Evolutionary conservation across 1,140 invertebrate species (phyloP).

Genomic region (Drosophila lacertosa): DNA sequence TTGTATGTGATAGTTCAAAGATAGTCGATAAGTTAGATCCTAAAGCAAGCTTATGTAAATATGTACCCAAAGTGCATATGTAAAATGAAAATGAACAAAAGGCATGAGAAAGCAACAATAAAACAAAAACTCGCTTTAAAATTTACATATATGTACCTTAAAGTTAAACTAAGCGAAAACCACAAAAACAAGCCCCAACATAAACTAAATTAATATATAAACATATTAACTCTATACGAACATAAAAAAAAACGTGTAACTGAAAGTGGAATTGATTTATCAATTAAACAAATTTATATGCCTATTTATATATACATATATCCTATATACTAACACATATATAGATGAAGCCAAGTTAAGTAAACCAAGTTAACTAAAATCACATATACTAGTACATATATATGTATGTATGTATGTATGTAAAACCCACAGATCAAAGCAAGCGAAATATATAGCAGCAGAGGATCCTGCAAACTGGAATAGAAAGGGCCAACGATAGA

Average conservation of each 20-base stretch:
- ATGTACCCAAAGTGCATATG: slow-evolving; percentile 18
- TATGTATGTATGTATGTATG: not conserved
- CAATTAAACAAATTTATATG: slow-evolving; percentile 18
- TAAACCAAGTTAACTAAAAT: slow-evolving; percentile 15
- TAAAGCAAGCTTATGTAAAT: slow-evolving; percentile 35
- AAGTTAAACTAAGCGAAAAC: slow-evolving; percentile 6
- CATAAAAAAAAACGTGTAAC: slow-evolving; percentile 5
- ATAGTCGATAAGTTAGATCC: slow-evolving; percentile 66
- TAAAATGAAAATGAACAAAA: slow-evolving; percentile 21
- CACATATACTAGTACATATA: not conserved
- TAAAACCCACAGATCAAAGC: not conserved
- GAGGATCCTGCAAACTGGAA: no score
- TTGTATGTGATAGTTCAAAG: slow-evolving; percentile 84
- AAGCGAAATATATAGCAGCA: no score
- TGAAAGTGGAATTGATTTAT: slow-evolving; percentile 25
- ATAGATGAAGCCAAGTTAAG: slow-evolving; percentile 24
- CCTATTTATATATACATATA: slow-evolving; percentile 16
- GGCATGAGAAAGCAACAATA: slow-evolving; percentile 10
- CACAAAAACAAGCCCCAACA: not conserved
- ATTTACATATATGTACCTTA: slow-evolving; percentile 16
- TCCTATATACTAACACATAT: slow-evolving; percentile 8
- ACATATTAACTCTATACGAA: not conserved
- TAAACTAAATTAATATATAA: not conserved
- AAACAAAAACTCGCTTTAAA: slow-evolving; percentile 59
- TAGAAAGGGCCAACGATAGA: not conserved